Base-by-base conservation (phyloP, 1,140 invertebrate species). In the Nasonia longicornis region DNA sequence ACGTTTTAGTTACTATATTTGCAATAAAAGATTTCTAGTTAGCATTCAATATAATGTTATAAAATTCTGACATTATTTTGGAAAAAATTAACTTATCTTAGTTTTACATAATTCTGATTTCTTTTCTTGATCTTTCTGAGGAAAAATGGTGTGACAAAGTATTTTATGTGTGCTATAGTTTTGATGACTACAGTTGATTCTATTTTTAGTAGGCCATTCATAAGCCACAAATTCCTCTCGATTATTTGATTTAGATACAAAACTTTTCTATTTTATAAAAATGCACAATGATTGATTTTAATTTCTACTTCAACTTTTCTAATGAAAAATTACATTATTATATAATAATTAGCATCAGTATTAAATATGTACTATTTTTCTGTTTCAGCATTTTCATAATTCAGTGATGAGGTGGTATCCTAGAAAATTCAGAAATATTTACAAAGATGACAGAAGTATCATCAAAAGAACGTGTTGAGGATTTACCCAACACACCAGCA, bases 391-490 rank as follows among this genome's bases (percentile, higher is more conserved):
- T 29, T 77, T 77, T 77, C 29, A 77, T 77, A 83, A 84, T 81
- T 84, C 80, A 86, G 85, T 87, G 84, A 89, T 87, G 87, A 86
- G 80, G 84, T 86, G 85, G 86, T 83, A 85, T 86, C 83, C 85
- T 85, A 85, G 78, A 84, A 83, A 85, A 80, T 84, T 86, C 86
- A 79, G 81, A 82, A 86, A 83, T 84, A 86, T 85, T 85, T 86
- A 84, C 82, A 88, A 88, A 81, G 84, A 90, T 88, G 89, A 87
- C 87, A 87, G 88, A 90, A 88, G 84, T 88, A 84, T 84, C 87
- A 83, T 84, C 86, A 80, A 88, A 87, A 84, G 86, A 89, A 87
- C 86, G 87, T 89, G 89, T 87, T 90, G 88, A 90, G 86, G 85
- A 84, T 75, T 84, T 87, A 83, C 84, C 84, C 84, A 87, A 87